phyloP scores from a whole-genome alignment of 1,140 invertebrate genomes.

The Mylabris phalerata region DNA sequence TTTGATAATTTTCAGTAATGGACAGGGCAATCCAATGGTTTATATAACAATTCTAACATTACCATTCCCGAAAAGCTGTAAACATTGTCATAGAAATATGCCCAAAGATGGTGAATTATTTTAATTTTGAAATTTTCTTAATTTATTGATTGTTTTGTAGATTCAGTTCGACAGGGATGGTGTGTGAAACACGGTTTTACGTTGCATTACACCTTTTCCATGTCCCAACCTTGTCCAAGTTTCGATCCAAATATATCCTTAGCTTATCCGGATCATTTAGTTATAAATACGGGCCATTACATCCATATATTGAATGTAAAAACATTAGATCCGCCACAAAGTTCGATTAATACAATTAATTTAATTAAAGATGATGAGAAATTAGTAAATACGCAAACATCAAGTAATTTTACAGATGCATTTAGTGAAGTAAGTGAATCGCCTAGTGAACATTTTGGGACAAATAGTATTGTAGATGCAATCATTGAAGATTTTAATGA shows the following conservation, averaged over 20 bases:
- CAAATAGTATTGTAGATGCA: constrained; percentile 37
- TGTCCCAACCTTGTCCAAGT: constrained; percentile 32
- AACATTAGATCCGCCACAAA: constrained; percentile 24
- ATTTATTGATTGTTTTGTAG: constrained; percentile 20
- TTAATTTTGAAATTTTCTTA: neutral
- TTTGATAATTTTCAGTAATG: constrained; percentile 27
- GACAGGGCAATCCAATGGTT: constrained; percentile 19
- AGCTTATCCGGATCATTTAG: constrained; percentile 39
- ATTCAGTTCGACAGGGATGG: constrained; percentile 33
- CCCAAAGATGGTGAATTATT: neutral
- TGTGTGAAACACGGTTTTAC: constrained; percentile 40
- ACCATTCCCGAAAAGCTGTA: constrained; percentile 36
- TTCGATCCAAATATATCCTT: constrained; percentile 38
- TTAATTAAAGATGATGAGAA: constrained; percentile 29
- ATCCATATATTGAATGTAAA: constrained; percentile 39
- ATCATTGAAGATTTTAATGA: constrained; percentile 42
- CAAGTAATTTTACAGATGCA: constrained; percentile 22
- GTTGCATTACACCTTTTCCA: constrained; percentile 38
- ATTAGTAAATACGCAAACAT: constrained; percentile 2
- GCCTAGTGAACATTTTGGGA: constrained; percentile 35
- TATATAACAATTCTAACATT: constrained; percentile 39
- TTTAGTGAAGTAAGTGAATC: constrained; percentile 39
- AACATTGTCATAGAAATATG: constrained; percentile 30
- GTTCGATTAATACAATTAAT: constrained; percentile 8
- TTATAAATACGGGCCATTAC: constrained; percentile 42